phyloP scores from a whole-genome alignment of 2,888 invertebrate genomes.

The Acanthosepion pharaonis region DNA sequence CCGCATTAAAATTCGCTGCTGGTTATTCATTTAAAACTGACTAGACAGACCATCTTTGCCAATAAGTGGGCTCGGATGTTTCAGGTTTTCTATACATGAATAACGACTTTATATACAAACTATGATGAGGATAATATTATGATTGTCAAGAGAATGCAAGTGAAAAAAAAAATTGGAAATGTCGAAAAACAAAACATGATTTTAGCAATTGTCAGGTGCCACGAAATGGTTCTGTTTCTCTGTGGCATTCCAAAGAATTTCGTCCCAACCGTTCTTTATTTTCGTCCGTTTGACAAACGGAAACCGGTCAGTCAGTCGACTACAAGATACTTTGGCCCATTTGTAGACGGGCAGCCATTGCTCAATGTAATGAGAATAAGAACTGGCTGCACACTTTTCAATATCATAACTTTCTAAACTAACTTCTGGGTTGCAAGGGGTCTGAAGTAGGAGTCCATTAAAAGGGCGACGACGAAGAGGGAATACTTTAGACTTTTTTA shows the following conservation, averaged over 20 bases:
- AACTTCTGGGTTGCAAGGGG: neutral
- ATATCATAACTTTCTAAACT: neutral
- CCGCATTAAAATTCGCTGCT: too few species aligned
- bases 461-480: neutral
- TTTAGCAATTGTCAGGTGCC: neutral
- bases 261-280: slow-evolving; percentile 23
- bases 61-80: too few species aligned
- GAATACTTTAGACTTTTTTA: slow-evolving; percentile 18
- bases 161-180: too few species aligned
- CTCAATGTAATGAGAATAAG: neutral
- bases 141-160: too few species aligned
- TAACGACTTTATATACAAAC: too few species aligned
- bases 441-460: neutral
- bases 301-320: neutral
- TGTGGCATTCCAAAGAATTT: neutral
- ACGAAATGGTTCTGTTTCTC: neutral
- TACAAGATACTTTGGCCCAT: slow-evolving; percentile 11
- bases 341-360: neutral
- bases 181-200: too few species aligned
- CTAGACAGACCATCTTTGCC: too few species aligned
- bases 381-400: neutral
- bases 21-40: too few species aligned
- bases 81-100: too few species aligned
- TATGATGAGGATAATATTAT: too few species aligned
- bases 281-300: slow-evolving; percentile 2